Conservation (phyloP, 1,140 invertebrate genomes). For the Drosophila triauraria region DNA sequence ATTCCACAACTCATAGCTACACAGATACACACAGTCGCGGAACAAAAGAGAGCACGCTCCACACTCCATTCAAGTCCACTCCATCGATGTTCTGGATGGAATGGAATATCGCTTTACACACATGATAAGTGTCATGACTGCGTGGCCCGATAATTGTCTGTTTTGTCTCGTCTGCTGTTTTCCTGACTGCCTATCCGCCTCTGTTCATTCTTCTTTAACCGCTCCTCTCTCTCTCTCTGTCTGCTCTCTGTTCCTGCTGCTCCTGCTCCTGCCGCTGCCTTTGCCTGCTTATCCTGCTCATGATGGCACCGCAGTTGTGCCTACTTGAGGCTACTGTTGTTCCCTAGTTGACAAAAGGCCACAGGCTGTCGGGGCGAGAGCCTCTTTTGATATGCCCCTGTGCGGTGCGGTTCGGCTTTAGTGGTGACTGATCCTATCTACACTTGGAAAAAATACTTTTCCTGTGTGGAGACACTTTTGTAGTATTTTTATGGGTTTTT, state of each 20-base stretch:
- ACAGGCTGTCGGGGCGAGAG: conserved; percentile 11
- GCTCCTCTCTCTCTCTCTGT: background rate
- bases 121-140: conserved; percentile 59
- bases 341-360: conserved; percentile 40
- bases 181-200: conserved; percentile 31
- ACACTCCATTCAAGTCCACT: conserved; percentile 54
- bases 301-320: conserved; percentile 41
- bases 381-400: conserved; percentile 19
- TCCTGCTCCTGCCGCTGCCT: conserved; percentile 10
- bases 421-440: conserved; percentile 41
- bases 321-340: conserved; percentile 46
- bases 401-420: conserved; percentile 32
- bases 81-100: conserved; percentile 43
- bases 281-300: conserved; percentile 34
- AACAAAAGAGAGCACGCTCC: conserved; percentile 53
- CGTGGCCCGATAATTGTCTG: conserved; percentile 71
- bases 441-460: conserved; percentile 6
- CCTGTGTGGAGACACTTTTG: background rate
- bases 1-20: conserved; percentile 21
- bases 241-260: conserved; percentile 4
- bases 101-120: conserved; percentile 72
- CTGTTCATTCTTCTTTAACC: conserved; percentile 17
- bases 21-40: background rate
- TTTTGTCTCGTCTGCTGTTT: conserved; percentile 49
- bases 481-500: background rate